Percentiles rank a stretch among this genome's conserved stretches.
These are phyloP conservation scores for Ditula angustiorana DNA, from an alignment of 2,888 invertebrate species.

Conservation along the genomic window DNA sequence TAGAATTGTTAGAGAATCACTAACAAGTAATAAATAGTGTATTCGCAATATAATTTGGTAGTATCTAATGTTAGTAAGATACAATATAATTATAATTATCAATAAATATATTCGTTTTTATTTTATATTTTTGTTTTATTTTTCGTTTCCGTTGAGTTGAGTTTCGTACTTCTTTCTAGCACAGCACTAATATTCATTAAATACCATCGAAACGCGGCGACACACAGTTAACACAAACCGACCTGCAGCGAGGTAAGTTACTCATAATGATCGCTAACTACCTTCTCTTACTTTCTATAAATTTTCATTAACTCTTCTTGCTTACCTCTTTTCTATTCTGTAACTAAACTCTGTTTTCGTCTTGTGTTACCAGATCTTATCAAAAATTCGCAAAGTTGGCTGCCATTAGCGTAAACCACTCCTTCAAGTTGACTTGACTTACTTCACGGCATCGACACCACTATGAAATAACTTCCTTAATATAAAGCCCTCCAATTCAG, in stretches of 20 bases:
- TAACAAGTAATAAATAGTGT: conserved; percentile 50
- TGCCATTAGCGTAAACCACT: neutral
- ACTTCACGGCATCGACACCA: too few species aligned
- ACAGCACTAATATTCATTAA: conserved; percentile 27
- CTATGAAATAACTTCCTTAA: too few species aligned
- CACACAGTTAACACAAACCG: conserved; percentile 1
- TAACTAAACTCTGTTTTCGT: conserved; percentile 17
- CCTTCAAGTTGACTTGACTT: too few species aligned
- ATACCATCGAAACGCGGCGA: conserved; percentile 5
- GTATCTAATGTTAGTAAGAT: conserved; percentile 67
- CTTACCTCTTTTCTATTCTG: conserved; percentile 4
- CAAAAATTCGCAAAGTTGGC: conserved; percentile 10
- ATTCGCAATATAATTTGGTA: conserved; percentile 66
- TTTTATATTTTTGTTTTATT: conserved; percentile 82
- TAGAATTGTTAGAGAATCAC: conserved; percentile 45
- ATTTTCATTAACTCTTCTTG: conserved; percentile 10
- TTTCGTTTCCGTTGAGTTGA: conserved; percentile 65
- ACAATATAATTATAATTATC: conserved; percentile 76
- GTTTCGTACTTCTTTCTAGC: conserved; percentile 45
- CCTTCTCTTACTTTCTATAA: conserved; percentile 14
- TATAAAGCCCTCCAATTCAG: too few species aligned
- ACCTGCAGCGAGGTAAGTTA: conserved; percentile 25
- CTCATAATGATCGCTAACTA: conserved; percentile 29
- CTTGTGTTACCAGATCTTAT: conserved; percentile 30
- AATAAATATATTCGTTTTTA: conserved; percentile 85